Conservation (phyloP, 2,797 vertebrate species). For the Jordanella pulchra region DNA sequence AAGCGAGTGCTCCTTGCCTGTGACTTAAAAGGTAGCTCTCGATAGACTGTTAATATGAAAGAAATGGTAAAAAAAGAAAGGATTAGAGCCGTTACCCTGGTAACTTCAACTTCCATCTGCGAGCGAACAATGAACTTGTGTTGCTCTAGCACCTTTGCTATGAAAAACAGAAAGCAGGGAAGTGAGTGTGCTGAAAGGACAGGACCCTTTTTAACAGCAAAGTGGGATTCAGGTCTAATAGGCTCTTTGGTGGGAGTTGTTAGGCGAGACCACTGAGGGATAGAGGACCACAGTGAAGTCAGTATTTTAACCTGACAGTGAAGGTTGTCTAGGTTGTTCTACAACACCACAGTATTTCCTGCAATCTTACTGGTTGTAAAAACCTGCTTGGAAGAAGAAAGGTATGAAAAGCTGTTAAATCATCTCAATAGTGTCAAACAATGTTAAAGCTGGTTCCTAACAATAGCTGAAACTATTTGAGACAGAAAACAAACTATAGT, state of each 20-base stretch:
- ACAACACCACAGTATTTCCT: constrained; percentile 86
- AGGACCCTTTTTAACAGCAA: constrained; percentile 92
- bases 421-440: not conserved
- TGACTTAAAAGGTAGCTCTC: constrained; percentile 97
- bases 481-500: not conserved
- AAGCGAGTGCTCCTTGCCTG: constrained; percentile 79
- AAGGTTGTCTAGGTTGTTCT: constrained; percentile 81
- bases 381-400: not conserved
- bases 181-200: constrained; percentile 91
- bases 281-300: constrained; percentile 87
- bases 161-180: constrained; percentile 80
- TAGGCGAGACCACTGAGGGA: constrained; percentile 85
- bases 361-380: constrained; percentile 66
- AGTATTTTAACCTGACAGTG: constrained; percentile 86
- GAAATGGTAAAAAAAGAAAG: constrained; percentile 91
- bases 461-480: not conserved
- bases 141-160: constrained; percentile 93
- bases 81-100: constrained; percentile 99
- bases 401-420: not conserved
- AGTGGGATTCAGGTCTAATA: constrained; percentile 91
- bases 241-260: constrained; percentile 88
- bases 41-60: constrained; percentile 93
- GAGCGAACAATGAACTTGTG: constrained; percentile 96
- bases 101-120: constrained; percentile 98
- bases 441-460: not conserved